Evolutionary conservation across 2,888 invertebrate species (phyloP).

Genomic region (Phortica okadai): DNA sequence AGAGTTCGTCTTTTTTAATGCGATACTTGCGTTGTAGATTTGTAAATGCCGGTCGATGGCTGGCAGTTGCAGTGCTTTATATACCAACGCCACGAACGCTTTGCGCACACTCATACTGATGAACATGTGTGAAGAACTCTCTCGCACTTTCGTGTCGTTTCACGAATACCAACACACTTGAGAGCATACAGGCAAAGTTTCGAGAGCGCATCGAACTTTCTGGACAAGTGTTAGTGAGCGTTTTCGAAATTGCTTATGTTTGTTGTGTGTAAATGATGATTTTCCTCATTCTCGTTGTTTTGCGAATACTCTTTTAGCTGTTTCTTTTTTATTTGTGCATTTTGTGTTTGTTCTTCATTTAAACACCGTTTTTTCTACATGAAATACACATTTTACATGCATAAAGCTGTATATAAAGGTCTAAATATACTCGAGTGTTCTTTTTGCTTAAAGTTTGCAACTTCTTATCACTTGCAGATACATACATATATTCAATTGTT

Average conservation of each 20-base stretch:
- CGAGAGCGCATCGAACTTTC: not conserved
- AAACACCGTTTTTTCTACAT: no score
- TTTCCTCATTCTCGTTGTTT: not conserved
- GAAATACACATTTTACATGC: no score
- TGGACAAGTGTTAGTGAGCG: not conserved
- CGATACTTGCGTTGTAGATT: no score
- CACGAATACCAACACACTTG: not conserved
- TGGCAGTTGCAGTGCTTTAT: not conserved
- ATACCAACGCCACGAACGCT: slow-evolving; percentile 10
- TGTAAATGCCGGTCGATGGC: not conserved
- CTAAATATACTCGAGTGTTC: no score
- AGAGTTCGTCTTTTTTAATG: no score
- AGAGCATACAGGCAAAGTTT: not conserved
- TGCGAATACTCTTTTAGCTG: not conserved
- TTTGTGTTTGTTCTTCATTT: not conserved
- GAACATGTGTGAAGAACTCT: not conserved
- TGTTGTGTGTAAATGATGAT: not conserved
- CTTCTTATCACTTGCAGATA: not conserved
- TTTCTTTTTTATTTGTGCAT: not conserved
- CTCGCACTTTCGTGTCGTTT: not conserved
- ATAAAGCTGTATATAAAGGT: no score
- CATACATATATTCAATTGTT: not conserved
- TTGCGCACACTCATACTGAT: slow-evolving; percentile 1
- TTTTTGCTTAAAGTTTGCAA: not conserved
- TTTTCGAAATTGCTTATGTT: not conserved